A percentile compares a stretch with the other conserved stretches of the same genome.
Conservation (phyloP, 2,888 invertebrate genomes). For the Dryomyza anilis region DNA sequence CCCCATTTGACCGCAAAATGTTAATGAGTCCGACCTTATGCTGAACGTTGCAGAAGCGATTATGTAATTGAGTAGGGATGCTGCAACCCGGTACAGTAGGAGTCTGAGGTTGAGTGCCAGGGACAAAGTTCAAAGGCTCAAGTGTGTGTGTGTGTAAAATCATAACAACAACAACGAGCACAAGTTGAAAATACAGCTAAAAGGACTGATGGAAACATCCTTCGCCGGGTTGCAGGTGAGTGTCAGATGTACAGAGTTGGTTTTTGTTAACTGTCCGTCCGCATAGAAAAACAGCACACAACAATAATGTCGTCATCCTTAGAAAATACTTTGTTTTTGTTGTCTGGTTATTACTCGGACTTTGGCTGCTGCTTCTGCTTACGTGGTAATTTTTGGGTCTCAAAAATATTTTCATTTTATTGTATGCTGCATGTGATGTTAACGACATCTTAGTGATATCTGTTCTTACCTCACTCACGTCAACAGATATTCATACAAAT, state of each 20-base stretch:
- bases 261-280: too few species aligned
- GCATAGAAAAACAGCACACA: too few species aligned
- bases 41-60: slow-evolving; percentile 10
- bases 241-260: neutral
- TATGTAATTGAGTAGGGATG: slow-evolving; percentile 16
- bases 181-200: too few species aligned
- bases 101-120: neutral
- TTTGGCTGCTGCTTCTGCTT: neutral
- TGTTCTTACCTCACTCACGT: neutral
- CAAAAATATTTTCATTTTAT: slow-evolving; percentile 5
- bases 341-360: too few species aligned
- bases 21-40: slow-evolving; percentile 52
- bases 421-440: neutral
- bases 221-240: neutral
- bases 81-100: neutral
- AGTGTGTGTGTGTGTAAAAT: neutral
- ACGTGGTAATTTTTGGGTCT: slow-evolving; percentile 8
- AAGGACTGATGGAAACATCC: too few species aligned
- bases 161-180: neutral
- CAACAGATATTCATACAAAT: neutral
- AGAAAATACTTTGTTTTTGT: neutral
- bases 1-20: slow-evolving; percentile 46
- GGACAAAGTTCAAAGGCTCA: neutral
- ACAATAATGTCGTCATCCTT: too few species aligned
- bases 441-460: neutral